Conservation (phyloP, 2,113 vertebrate species). For the Solenodon paradoxus region DNA sequence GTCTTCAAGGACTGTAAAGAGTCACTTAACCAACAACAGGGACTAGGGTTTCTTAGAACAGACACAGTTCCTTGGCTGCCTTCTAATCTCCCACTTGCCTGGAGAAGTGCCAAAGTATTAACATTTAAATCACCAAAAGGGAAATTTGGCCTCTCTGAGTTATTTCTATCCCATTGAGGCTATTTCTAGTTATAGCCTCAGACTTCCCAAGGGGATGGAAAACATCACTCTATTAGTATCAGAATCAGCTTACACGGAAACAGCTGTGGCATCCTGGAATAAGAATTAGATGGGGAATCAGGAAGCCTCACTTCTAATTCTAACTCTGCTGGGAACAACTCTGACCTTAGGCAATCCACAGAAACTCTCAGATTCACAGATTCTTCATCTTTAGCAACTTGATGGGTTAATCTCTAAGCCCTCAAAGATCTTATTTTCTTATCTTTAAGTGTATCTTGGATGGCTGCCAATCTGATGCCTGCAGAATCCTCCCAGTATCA, state of each 20-base stretch:
- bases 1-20: constrained; percentile 39
- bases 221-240: constrained; percentile 49
- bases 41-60: not conserved
- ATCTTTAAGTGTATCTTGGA: not conserved
- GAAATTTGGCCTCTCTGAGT: constrained; percentile 46
- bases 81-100: constrained; percentile 43
- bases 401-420: not conserved
- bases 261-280: constrained; percentile 51
- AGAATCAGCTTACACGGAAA: constrained; percentile 4
- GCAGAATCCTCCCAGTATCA: not conserved
- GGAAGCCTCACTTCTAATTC: constrained; percentile 41
- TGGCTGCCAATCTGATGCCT: not conserved
- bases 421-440: not conserved
- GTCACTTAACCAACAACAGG: constrained; percentile 33
- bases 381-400: not conserved
- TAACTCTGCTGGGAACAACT: not conserved
- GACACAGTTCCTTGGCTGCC: not conserved
- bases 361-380: not conserved
- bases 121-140: constrained; percentile 65
- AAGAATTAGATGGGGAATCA: constrained; percentile 39
- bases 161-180: constrained; percentile 9
- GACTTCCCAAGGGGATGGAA: constrained; percentile 48
- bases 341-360: not conserved
- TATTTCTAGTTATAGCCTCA: constrained; percentile 63
- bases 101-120: constrained; percentile 57